phyloP scores from a whole-genome alignment of 2,113 vertebrate genomes.

The Ardeotis arabs region DNA sequence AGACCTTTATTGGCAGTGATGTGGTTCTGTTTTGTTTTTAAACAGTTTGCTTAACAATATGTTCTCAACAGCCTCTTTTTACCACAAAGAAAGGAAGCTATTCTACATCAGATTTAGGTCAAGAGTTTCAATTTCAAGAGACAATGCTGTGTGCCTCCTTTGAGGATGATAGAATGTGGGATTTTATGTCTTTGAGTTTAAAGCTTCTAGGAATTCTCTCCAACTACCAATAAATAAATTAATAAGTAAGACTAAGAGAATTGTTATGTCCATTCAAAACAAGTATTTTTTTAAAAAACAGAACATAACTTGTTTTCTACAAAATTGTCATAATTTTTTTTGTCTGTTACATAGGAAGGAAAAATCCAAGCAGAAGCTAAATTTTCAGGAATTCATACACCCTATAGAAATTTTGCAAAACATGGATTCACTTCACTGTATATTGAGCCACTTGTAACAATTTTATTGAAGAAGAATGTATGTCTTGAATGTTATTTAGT shows the following conservation, averaged over 20 bases:
- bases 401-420: constrained; percentile 20
- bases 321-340: background rate
- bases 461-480: constrained; percentile 15
- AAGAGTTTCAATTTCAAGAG: constrained; percentile 57
- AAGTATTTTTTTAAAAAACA: background rate
- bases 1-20: background rate
- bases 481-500: constrained; percentile 41
- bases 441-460: background rate
- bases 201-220: constrained; percentile 28
- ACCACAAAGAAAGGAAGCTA: constrained; percentile 45
- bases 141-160: constrained; percentile 26
- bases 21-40: background rate
- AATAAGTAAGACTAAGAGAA: background rate
- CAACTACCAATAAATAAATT: background rate
- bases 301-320: constrained; percentile 37
- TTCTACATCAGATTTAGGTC: constrained; percentile 63
- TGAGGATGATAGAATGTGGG: constrained; percentile 34
- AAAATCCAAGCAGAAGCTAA: constrained; percentile 60
- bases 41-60: constrained; percentile 37
- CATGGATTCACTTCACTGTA: background rate
- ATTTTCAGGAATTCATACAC: constrained; percentile 28
- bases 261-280: background rate
- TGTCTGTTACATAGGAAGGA: background rate
- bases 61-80: background rate
- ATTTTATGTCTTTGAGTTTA: constrained; percentile 27